Base-by-base conservation (phyloP, 2,797 vertebrate genomes). In the Phataginus tricuspis region DNA sequence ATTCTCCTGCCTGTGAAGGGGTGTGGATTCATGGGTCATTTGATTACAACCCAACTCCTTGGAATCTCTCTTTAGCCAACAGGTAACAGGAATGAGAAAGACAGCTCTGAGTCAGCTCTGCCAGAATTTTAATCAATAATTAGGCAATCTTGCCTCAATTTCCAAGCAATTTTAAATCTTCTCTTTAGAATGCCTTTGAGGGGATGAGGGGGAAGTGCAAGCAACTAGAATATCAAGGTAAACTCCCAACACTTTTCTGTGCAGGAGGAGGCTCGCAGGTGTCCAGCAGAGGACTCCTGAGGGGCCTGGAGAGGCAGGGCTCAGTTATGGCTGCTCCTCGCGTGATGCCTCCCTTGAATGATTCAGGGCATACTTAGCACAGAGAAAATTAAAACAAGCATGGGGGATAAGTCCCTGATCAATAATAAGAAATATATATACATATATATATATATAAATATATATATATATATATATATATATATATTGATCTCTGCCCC, bases 91-190 rank as follows among this genome's bases (percentile, higher is more conserved):
- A 91, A 91, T 79, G 72, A 87, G 61, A 94, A 55, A 95, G 74
- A 84, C 55, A 88, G 83, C 3, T 1, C 2, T 19, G 92, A 94
- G 91, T 86, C 80, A 94, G 94, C 90, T 84, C 42, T 91, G 89
- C 39, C 10, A 96, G 88, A 75, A 93, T 97, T 92, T 95, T 79
- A 97, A 93, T 96, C 79, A 87, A 97, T 97, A 97, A 90, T 7
- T 3, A 6, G 64, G 78, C 69, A 90, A 77, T 21, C 8, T 8
- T 92, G 75, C 86, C 96, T 97, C 86, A 88, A 75, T 96, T 97
- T 95, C 68, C 85, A 97, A 94, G 89, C 57, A 82, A 51, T 0
- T 0, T 86, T 31, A 86, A 95, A 94, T 94, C 57, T 74, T 92
- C 19, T 85, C 55, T 53, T 86, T 75, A 61, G 84, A 86, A 95